Percentiles rank a stretch among this genome's conserved stretches.
These are phyloP conservation scores for Pipistrellus pipistrellus DNA, from an alignment of 2,797 vertebrate genomes.

Conservation along the genomic window DNA sequence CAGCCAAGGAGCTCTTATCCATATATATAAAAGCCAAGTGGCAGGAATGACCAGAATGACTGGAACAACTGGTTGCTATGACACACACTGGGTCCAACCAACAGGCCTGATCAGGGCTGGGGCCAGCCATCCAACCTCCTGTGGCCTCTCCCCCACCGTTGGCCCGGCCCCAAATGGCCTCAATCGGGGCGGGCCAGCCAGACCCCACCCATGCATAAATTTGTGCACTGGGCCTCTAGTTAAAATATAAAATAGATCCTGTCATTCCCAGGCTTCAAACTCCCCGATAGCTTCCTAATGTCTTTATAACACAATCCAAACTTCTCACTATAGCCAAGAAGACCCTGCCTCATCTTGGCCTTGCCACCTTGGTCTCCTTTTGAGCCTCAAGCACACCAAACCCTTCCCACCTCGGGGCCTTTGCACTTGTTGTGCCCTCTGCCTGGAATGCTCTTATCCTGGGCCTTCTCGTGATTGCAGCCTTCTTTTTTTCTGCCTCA, in stretches of 20 bases:
- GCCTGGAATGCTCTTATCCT: neutral
- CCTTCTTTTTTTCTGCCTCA: neutral
- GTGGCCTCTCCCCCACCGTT: too few relatives aligned
- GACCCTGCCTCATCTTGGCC: neutral
- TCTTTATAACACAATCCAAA: neutral
- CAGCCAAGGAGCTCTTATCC: neutral
- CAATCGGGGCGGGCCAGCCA: fast-evolving
- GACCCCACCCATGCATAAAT: too few relatives aligned
- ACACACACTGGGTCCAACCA: too few relatives aligned
- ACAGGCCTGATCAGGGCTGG: too few relatives aligned
- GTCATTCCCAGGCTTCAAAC: neutral
- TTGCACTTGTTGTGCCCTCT: neutral
- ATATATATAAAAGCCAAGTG: too few relatives aligned
- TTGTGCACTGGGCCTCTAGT: too few relatives aligned
- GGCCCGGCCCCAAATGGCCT: too few relatives aligned
- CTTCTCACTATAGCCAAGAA: neutral
- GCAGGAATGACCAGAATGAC: too few relatives aligned
- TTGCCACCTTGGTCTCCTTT: neutral
- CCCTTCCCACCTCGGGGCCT: neutral
- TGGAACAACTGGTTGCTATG: too few relatives aligned
- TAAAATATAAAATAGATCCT: neutral
- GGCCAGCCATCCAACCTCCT: too few relatives aligned
- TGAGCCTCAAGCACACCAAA: neutral
- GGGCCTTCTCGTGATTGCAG: neutral
- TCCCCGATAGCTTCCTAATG: neutral